Conservation (phyloP, 1,140 invertebrate species). For the Tenebrio molitor region DNA sequence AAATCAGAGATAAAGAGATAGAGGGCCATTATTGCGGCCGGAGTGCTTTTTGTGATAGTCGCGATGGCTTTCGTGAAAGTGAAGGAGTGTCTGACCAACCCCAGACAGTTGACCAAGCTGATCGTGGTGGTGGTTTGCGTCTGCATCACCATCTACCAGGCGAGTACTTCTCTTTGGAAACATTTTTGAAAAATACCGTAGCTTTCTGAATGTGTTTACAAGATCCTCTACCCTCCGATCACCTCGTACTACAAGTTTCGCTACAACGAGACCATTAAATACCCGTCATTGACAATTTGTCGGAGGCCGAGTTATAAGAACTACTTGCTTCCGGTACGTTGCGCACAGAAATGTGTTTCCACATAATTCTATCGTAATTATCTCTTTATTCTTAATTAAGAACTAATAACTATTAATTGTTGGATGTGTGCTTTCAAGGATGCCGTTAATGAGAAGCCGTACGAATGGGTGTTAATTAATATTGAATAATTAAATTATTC, state of each 20-base stretch:
- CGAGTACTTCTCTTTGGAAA: slow-evolving; percentile 36
- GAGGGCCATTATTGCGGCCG: neutral
- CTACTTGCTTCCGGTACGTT: slow-evolving; percentile 69
- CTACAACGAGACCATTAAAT: slow-evolving; percentile 73
- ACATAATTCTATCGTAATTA: too few species aligned
- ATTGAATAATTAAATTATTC: too few species aligned
- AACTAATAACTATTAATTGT: too few species aligned
- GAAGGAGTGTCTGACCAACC: slow-evolving; percentile 65
- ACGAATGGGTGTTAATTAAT: too few species aligned
- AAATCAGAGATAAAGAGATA: slow-evolving; percentile 19
- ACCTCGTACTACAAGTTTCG: slow-evolving; percentile 75
- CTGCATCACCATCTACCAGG: slow-evolving; percentile 64
- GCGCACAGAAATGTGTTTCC: neutral
- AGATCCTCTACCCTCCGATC: slow-evolving; percentile 71
- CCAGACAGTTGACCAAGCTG: slow-evolving; percentile 66
- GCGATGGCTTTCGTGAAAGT: slow-evolving; percentile 58
- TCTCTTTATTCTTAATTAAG: neutral
- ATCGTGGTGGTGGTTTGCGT: slow-evolving; percentile 66
- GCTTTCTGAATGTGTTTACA: slow-evolving; percentile 71
- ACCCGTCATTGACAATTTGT: slow-evolving; percentile 75
- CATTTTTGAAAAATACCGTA: slow-evolving; percentile 54
- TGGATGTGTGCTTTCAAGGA: too few species aligned
- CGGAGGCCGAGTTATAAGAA: slow-evolving; percentile 73
- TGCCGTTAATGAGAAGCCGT: too few species aligned
- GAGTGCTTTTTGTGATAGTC: neutral